Percentiles rank a stretch among this genome's conserved stretches.
phyloP scores from a whole-genome alignment of 2,888 invertebrate genomes.

The Chaitophorus viminalis region DNA sequence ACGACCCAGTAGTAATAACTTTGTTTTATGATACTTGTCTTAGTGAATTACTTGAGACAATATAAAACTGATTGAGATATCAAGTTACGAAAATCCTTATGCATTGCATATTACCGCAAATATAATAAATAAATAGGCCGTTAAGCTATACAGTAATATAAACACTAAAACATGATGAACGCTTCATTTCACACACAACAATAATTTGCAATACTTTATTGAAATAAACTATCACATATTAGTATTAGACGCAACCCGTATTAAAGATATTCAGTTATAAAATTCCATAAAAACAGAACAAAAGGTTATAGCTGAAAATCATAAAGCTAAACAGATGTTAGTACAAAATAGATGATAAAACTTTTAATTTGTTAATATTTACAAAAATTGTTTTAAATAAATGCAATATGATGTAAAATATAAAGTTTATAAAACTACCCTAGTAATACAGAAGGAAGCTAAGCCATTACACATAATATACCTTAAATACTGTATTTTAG shows the following conservation, averaged over 20 bases:
- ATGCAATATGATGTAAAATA: too few relatives aligned
- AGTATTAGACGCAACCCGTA: neutral
- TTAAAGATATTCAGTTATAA: neutral
- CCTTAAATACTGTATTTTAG: too few relatives aligned
- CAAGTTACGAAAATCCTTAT: neutral
- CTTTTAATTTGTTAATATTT: neutral
- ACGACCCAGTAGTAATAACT: slow-evolving; percentile 3
- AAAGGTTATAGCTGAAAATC: neutral
- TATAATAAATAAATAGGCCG: neutral
- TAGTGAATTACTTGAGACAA: neutral
- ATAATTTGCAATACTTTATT: neutral
- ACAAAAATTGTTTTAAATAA: too few relatives aligned
- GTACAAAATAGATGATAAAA: neutral
- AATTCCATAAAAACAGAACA: neutral
- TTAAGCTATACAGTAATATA: neutral
- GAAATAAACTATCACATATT: neutral
- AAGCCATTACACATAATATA: too few relatives aligned
- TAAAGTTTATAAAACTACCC: too few relatives aligned
- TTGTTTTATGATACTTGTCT: neutral
- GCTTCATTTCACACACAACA: neutral
- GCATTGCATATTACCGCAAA: neutral
- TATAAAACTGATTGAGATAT: neutral
- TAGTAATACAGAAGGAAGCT: too few relatives aligned
- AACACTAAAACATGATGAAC: slow-evolving; percentile 5
- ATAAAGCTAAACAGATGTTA: neutral